A percentile compares a stretch with the other conserved stretches of the same genome.
Evolutionary conservation across 64 coral and sea anemone species (phyloP).

Genomic region (Cladopsammia gracilis): DNA sequence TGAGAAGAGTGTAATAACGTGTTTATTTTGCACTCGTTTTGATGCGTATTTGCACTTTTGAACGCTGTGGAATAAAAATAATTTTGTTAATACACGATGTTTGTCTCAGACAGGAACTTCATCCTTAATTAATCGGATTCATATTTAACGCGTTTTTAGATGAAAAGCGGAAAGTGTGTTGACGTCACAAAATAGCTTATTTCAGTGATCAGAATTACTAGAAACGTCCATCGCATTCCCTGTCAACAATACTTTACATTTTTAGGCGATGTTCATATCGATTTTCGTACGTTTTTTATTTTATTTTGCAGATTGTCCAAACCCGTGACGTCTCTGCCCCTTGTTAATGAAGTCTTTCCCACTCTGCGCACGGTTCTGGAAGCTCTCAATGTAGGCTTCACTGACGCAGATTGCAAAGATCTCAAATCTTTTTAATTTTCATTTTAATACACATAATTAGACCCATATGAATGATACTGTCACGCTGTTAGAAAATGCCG

Average conservation of each 20-base stretch:
- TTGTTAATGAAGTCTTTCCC: constrained; percentile 76
- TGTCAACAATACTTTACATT: neutral
- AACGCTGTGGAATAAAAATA: no score
- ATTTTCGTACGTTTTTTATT: neutral
- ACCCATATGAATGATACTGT: neutral
- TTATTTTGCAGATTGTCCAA: constrained; percentile 62
- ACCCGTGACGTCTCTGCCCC: constrained; percentile 66
- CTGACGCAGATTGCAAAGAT: constrained; percentile 53
- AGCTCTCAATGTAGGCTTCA: constrained; percentile 84
- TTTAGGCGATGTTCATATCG: neutral
- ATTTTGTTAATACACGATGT: no score
- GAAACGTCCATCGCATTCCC: neutral
- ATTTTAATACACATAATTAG: neutral
- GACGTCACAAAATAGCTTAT: no score
- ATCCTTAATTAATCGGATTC: no score
- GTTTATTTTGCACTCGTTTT: no score
- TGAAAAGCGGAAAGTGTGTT: no score
- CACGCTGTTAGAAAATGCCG: neutral
- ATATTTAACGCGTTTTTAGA: no score
- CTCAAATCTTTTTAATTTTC: constrained; percentile 41
- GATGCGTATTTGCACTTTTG: no score
- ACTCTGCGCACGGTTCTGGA: constrained; percentile 79
- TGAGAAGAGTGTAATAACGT: no score
- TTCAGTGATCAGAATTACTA: no score
- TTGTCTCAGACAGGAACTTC: no score